Evolutionary conservation across 2,888 invertebrate species (phyloP), one percentile per base, ranked within the genome.

Genomic region (Eupeodes luniger): DNA sequence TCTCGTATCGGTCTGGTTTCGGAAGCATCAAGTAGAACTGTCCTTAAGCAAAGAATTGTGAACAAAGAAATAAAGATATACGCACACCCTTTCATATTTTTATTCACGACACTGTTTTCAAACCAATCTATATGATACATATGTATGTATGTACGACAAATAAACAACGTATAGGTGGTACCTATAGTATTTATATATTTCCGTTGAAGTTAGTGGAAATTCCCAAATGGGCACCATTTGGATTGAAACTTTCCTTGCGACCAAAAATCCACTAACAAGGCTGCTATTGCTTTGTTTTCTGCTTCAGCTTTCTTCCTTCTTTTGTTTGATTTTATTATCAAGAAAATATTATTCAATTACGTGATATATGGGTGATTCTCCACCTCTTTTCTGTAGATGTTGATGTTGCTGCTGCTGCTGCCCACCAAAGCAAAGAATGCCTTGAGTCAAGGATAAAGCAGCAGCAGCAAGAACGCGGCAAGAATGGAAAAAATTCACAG

Each of bases 291-390:
- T 6, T 14, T 57, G 44, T 40, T 75, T 12, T 66, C 66, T 64
- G 51, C 4, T 53, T 40, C n/a, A 44, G 57, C 47, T 19, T 44
- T 14, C 12, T 19, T 57, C 44, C 44, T 19, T 40, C 79, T 80
- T 70, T 87, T 83, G 86, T 87, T 87, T 87, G 87, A 87, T 88
- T 85, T 84, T 81, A 84, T 84, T 81, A 82, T 79, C 86, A 82
- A 86, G 86, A 82, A 81, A 86, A 86, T 86, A 86, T 86, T 88
- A 88, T 88, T 88, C 88, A 84, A 88, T 88, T 88, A 88, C 88
- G 76, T 81, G 84, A 87, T 87, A 75, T 87, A 76, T 80, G 53
- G 53, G 14, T 36, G 70, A 36, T 44, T 55, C 44, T 80, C 51
- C 75, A 16, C 27, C 66, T 12, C 57, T 55, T 67, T 67, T 27